Evolutionary conservation across 2,113 vertebrate genomes (phyloP), one percentile per base, ranked within the genome.

Genomic region (Albula glossodonta): DNA sequence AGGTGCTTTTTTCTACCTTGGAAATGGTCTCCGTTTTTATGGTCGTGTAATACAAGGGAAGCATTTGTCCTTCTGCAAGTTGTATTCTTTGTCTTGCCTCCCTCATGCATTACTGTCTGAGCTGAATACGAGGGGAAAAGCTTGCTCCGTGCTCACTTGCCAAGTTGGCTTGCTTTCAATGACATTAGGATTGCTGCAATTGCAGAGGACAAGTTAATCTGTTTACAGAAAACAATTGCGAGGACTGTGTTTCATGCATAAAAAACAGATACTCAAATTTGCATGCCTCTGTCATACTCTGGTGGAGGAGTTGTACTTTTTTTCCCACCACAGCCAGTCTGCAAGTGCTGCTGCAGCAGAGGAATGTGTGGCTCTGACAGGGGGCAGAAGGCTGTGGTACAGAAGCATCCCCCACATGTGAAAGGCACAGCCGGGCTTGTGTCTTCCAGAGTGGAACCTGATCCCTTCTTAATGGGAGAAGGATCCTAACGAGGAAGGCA

Each of bases 201-300:
- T 90, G 90, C 89, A 90, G 88, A 92, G 92, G 91, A 94, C 92
- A 93, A 94, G 92, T 93, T 94, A 94, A 94, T 94, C 92, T 94
- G 92, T 93, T 94, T 91, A 92, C 92, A 89, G 88, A 91, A 92
- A 94, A 93, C 88, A 94, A 94, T 93, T 84, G 90, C 85, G 80
- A 85, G 87, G 82, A 78, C 89, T 50, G 81, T 85, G 86, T 86
- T 85, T 87, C 87, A 60, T 77, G 85, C 84, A 88, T 89, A 86
- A 89, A 89, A 84, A 89, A 86, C n/a, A 80, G 78, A 60, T 15
- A 31, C 63, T 85, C 3, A 4, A 50, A 88, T 80, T 51, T 25
- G 48, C 13, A 52, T 51, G 50, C 51, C 82, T 50, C 79, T 80
- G 22, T 70, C 60, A 63, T 81, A 50, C 85, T 80, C 78, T 81